Conservation (phyloP, 2,797 vertebrate genomes). For the Tinamus major region DNA sequence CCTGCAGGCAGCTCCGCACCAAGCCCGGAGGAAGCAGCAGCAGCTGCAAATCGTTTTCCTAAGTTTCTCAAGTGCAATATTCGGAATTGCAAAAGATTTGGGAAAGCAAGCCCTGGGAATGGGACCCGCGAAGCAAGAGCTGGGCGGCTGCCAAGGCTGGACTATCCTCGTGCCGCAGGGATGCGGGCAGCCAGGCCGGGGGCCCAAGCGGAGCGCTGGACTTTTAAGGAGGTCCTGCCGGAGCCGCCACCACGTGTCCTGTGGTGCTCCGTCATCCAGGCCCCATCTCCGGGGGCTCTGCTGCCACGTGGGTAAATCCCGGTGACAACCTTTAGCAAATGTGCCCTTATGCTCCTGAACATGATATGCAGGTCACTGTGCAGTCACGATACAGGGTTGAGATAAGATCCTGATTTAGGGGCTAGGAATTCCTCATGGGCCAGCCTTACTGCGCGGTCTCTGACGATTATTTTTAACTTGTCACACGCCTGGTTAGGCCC, state of each 20-base stretch:
- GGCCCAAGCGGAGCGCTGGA: background rate
- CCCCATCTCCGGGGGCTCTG: fast-evolving
- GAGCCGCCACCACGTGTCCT: fast-evolving
- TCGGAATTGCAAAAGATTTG: no score
- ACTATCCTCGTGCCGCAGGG: no score
- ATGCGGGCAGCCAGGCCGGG: no score
- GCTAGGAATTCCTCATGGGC: background rate
- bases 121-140: no score
- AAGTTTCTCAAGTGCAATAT: background rate
- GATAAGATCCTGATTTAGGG: conserved; percentile 24
- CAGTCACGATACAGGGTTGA: background rate
- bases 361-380: background rate
- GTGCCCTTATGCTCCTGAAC: background rate
- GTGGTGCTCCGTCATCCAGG: background rate
- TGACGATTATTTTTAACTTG: conserved; percentile 56
- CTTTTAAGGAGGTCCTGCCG: background rate
- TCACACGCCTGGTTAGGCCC: conserved; percentile 46
- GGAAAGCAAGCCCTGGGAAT: no score
- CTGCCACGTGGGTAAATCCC: background rate
- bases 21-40: fast-evolving
- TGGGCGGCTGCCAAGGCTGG: no score
- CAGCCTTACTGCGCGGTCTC: background rate
- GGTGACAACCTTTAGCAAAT: background rate
- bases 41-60: background rate
- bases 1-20: fast-evolving